phyloP scores from a whole-genome alignment of 2,797 vertebrate species.

The Neosalanx taihuensis region DNA sequence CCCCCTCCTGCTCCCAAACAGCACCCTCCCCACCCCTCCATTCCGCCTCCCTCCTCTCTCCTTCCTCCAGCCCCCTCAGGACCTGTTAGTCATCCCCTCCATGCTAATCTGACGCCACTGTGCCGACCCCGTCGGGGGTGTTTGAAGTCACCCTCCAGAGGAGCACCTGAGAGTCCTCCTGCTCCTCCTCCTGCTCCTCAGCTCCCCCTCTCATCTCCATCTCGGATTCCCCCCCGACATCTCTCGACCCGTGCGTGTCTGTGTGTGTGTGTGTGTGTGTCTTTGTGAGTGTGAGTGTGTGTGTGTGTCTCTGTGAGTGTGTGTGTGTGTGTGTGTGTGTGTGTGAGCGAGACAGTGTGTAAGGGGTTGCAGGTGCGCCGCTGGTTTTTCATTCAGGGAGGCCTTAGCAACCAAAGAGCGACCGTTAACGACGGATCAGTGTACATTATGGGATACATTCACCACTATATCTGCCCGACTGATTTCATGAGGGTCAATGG shows the following conservation, averaged over 20 bases:
- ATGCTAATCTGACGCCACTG: constrained; percentile 47
- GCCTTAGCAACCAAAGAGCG: neutral
- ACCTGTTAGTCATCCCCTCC: constrained; percentile 43
- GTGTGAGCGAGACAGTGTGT: neutral
- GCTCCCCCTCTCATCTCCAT: constrained; percentile 53
- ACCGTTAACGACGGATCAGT: constrained; percentile 31
- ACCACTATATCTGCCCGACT: constrained; percentile 13
- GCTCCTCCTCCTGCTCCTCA: constrained; percentile 46
- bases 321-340: neutral
- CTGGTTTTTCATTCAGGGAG: constrained; percentile 25
- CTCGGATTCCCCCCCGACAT: constrained; percentile 47
- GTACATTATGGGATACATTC: constrained; percentile 17
- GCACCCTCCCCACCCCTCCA: neutral
- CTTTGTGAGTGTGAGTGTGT: neutral
- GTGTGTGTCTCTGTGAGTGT: neutral
- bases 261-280: constrained; percentile 6
- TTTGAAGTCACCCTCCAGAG: constrained; percentile 49
- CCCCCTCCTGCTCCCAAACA: neutral
- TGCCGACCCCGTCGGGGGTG: constrained; percentile 47
- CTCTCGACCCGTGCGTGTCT: constrained; percentile 30
- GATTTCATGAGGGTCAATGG: neutral
- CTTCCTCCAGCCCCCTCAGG: neutral
- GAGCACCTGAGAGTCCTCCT: constrained; percentile 45
- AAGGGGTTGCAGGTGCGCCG: constrained; percentile 24
- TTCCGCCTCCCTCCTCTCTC: constrained; percentile 17